Percentiles rank a stretch among this genome's conserved stretches.
Conservation (phyloP, 1,140 invertebrate species). For the Pteromalus puparum region DNA sequence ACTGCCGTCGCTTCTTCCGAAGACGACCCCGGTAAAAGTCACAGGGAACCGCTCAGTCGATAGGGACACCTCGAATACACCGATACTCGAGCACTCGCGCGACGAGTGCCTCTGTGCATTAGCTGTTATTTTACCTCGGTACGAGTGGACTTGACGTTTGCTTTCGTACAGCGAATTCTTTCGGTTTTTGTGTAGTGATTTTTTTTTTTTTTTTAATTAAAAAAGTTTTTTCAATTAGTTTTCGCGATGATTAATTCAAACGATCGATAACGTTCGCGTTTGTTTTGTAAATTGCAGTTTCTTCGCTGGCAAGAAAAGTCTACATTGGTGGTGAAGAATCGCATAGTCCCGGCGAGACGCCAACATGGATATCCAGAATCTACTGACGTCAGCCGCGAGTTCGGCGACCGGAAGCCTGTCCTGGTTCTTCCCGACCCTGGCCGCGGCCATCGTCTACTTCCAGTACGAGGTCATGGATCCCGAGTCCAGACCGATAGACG, state of each 20-base stretch:
- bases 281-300: conserved; percentile 25
- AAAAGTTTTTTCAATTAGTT: background rate
- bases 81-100: background rate
- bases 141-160: background rate
- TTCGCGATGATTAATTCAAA: no score
- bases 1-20: conserved; percentile 1
- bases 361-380: conserved; percentile 67
- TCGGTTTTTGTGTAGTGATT: background rate
- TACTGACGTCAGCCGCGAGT: conserved; percentile 67
- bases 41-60: conserved; percentile 39
- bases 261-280: background rate
- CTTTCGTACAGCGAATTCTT: background rate
- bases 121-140: background rate
- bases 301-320: background rate
- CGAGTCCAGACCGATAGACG: conserved; percentile 82
- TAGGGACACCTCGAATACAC: conserved; percentile 8
- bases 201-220: background rate
- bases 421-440: conserved; percentile 87
- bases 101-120: background rate
- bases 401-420: conserved; percentile 78
- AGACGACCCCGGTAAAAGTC: conserved; percentile 32
- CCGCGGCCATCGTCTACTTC: conserved; percentile 88
- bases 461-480: conserved; percentile 87
- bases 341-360: background rate
- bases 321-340: background rate